These are phyloP conservation scores for Scarus forsteni DNA, from an alignment of 2,797 vertebrate species.

Conservation along the genomic window DNA sequence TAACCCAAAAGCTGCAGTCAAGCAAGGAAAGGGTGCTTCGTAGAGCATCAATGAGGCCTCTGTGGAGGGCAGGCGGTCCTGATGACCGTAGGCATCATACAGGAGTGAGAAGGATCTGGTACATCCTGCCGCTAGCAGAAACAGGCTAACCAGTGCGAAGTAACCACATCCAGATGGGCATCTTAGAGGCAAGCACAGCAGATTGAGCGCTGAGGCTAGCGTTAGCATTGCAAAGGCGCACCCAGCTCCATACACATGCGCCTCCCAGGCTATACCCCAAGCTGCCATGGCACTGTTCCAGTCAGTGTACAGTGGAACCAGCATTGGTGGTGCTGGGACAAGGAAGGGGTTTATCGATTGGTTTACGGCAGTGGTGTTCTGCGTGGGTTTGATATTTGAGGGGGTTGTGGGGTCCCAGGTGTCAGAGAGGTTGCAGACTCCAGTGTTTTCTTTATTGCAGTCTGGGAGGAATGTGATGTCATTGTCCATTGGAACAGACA, in stretches of 20 bases:
- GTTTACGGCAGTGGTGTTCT: conserved; percentile 72
- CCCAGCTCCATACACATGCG: conserved; percentile 89
- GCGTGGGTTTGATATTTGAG: conserved; percentile 48
- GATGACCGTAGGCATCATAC: conserved; percentile 91
- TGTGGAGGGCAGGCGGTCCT: conserved; percentile 81
- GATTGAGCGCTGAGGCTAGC: conserved; percentile 85
- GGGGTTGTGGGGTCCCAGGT: conserved; percentile 65
- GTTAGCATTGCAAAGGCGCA: conserved; percentile 86
- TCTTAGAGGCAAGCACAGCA: conserved; percentile 87
- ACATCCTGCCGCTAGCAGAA: conserved; percentile 85
- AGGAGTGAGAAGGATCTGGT: conserved; percentile 89
- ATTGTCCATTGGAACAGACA: conserved; percentile 40
- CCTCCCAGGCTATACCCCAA: conserved; percentile 94
- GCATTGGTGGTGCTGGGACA: conserved; percentile 80
- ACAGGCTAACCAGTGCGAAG: conserved; percentile 87
- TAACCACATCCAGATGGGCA: conserved; percentile 88
- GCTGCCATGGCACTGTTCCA: conserved; percentile 91
- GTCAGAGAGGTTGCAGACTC: conserved; percentile 80
- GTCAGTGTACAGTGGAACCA: conserved; percentile 87
- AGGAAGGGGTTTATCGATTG: conserved; percentile 69
- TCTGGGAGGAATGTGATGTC: conserved; percentile 77
- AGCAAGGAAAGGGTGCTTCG: conserved; percentile 90
- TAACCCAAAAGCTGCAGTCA: conserved; percentile 89
- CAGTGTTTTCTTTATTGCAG: conserved; percentile 79
- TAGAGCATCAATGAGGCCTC: conserved; percentile 87